Base-by-base conservation (phyloP, 2,113 vertebrate genomes). In the Cottus gobio region DNA sequence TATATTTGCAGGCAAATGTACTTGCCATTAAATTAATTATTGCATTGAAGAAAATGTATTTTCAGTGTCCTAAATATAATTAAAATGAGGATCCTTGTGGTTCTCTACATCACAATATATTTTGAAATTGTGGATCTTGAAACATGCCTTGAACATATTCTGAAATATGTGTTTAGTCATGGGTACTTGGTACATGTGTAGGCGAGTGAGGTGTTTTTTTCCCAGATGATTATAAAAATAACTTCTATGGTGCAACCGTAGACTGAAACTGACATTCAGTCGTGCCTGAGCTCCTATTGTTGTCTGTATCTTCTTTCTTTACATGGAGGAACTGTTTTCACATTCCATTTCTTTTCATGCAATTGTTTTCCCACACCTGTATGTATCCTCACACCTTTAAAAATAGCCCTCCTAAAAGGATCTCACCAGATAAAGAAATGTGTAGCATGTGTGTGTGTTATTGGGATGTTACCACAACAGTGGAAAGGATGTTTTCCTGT, bases 381-480 rank as follows among this genome's bases (percentile, higher is more conserved):
- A 24, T 13, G 42, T 52, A 10, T 64, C n/a, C 22, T 70, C 57
- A 68, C 13, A 67, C 10, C 16, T 71, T 37, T 57, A 71, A 81
- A 83, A 75, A 50, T 26, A 65, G 22, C 31, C 16, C 34, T 63
- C 20, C 46, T 70, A 44, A 67, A 79, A 75, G 67, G 16, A 67
- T 31, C 31, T 11, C 34, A 4, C 18, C 9, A 30, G 58, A 62
- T 65, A 70, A 64, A 44, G 37, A 50, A 65, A 66, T 61, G 22
- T 70, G 64, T 42, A 42, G 26, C 9, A 8, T 24, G 2, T 52
- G 42, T 52, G 42, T 52, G 42, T 69, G 34, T 61, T 7, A 71
- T 20, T 15, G 13, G 28, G 30, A 31, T 36, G 37, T 73, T 85
- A 28, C 37, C 30, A 60, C 26, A 79, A 74, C 22, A 79, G 22